Base-by-base conservation (phyloP, 2,113 vertebrate species). In the Sinocyclocheilus maitianheensis region DNA sequence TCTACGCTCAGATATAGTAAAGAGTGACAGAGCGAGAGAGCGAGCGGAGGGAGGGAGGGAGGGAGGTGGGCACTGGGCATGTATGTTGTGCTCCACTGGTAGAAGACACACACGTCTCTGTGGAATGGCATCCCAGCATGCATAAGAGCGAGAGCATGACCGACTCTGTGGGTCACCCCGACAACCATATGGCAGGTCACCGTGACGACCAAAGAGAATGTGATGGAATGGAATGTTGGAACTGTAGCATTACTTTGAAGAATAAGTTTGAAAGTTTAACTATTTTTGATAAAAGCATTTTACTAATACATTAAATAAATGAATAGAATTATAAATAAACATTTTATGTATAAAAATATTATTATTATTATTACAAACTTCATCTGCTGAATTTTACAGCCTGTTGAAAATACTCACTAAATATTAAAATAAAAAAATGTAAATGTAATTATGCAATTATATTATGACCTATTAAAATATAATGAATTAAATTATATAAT, bases 51-150 rank as follows among this genome's bases (percentile, higher is more conserved):
- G 37, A 37, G 37, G 4, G 90, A 89, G 89, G 76, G 85, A 89
- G 91, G 86, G 88, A 77, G 16, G 69, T 72, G 34, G 65, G 65
- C 26, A 34, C 84, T 89, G 87, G 88, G 91, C 67, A 83, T 58
- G 91, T 65, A 89, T 48, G 87, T 62, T 82, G 87, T 85, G 87
- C 84, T 87, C 76, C 63, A 69, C 77, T 84, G 89, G 89, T 87
- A 85, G 88, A 94, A 91, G 80, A 80, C 86, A 88, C 88, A 90
- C 84, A 55, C 37, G 77, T 80, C 83, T 87, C 87, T 93, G 91
- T 92, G 90, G 75, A 12, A 85, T 79, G 81, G 69, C 84, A 89
- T 83, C 89, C 71, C 91, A 88, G 91, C 91, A 48, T 92, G 88
- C 86, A 76, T n/a, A 51, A 69, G 81, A 46, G n/a, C 69, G 7